These are phyloP conservation scores for Castor canadensis DNA, from an alignment of 2,113 vertebrate genomes.

Conservation along the genomic window DNA sequence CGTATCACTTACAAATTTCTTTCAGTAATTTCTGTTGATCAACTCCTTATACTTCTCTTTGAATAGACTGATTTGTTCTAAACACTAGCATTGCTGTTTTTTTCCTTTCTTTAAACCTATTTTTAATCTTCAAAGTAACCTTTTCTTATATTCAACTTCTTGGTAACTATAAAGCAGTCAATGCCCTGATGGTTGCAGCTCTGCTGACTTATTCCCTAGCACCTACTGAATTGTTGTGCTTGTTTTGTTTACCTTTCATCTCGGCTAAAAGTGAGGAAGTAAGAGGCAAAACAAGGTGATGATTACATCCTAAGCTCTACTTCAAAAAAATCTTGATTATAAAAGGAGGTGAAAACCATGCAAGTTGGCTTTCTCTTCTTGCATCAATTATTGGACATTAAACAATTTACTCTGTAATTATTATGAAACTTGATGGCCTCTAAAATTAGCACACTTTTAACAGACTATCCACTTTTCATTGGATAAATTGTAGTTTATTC, in stretches of 20 bases:
- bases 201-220: not conserved
- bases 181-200: not conserved
- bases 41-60: conserved; percentile 45
- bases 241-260: not conserved
- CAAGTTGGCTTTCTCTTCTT: not conserved
- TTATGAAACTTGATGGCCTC: not conserved
- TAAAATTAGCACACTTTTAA: not conserved
- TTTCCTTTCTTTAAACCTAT: conserved; percentile 46
- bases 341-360: not conserved
- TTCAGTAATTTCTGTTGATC: not conserved
- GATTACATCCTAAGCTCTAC: not conserved
- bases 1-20: conserved; percentile 12
- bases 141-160: conserved; percentile 28
- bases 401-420: conserved; percentile 42
- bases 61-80: conserved; percentile 60
- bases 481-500: not conserved
- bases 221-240: conserved; percentile 6
- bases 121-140: conserved; percentile 51
- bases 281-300: not conserved
- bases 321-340: conserved; percentile 9
- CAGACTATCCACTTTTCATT: not conserved
- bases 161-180: conserved; percentile 49
- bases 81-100: conserved; percentile 63
- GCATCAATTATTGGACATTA: conserved; percentile 29
- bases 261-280: not conserved